Evolutionary conservation across 2,888 invertebrate species (phyloP).

Genomic region (Liposcelis brunnea): DNA sequence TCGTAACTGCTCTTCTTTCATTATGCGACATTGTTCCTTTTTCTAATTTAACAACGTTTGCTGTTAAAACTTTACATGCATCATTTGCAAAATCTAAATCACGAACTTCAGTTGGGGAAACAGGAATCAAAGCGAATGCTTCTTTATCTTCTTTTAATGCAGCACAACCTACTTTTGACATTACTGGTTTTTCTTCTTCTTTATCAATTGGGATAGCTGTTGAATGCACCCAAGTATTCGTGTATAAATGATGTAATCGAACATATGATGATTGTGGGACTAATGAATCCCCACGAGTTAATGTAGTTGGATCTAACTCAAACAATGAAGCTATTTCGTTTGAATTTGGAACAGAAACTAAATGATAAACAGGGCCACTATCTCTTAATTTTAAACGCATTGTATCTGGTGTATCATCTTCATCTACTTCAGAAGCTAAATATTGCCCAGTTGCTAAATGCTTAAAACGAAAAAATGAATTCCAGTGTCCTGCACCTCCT

Average conservation of each 20-base stretch:
- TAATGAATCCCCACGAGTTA: slow-evolving; percentile 80
- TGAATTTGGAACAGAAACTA: slow-evolving; percentile 79
- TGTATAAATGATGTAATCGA: slow-evolving; percentile 79
- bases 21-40: slow-evolving; percentile 80
- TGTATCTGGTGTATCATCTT: slow-evolving; percentile 36
- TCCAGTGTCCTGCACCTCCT: slow-evolving; percentile 98
- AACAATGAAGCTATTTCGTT: slow-evolving; percentile 91
- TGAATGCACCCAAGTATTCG: slow-evolving; percentile 95
- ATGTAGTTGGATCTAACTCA: slow-evolving; percentile 92
- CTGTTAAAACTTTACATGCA: slow-evolving; percentile 84
- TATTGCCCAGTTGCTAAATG: slow-evolving; percentile 97
- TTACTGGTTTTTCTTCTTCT: slow-evolving; percentile 91
- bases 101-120: slow-evolving; percentile 91
- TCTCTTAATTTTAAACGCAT: slow-evolving; percentile 33
- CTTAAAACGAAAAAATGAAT: slow-evolving; percentile 92
- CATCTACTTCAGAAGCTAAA: slow-evolving; percentile 79
- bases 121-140: slow-evolving; percentile 92
- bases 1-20: slow-evolving; percentile 72
- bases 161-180: slow-evolving; percentile 93
- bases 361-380: slow-evolving; percentile 55
- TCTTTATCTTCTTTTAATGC: slow-evolving; percentile 93
- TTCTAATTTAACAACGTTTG: slow-evolving; percentile 65
- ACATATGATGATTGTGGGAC: slow-evolving; percentile 96
- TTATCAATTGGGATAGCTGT: slow-evolving; percentile 91
- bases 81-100: slow-evolving; percentile 99